phyloP scores from a whole-genome alignment of 2,113 vertebrate species.

The Hippocampus guttulatus region DNA sequence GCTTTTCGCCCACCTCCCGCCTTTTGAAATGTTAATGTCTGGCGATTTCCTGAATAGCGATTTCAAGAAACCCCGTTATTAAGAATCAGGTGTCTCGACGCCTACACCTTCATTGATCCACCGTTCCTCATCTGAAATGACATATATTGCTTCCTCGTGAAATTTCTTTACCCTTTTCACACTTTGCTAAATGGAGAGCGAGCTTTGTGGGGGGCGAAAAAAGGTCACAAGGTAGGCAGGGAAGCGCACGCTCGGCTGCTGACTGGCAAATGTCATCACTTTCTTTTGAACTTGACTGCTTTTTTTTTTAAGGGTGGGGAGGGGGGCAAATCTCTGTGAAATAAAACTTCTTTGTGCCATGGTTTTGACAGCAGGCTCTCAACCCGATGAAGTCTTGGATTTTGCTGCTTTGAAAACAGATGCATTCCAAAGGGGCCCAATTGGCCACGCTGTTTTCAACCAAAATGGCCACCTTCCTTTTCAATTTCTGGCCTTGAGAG shows the following conservation, averaged over 20 bases:
- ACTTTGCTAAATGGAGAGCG: conserved; percentile 49
- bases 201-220: conserved; percentile 48
- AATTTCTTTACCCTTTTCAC: conserved; percentile 59
- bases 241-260: conserved; percentile 44
- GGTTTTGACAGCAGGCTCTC: not conserved
- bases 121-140: conserved; percentile 71
- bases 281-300: conserved; percentile 49
- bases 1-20: conserved; percentile 55
- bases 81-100: conserved; percentile 65
- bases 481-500: no score
- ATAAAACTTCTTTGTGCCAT: not conserved
- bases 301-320: not conserved
- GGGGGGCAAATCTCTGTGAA: conserved; percentile 10
- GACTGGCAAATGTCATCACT: conserved; percentile 56
- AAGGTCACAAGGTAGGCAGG: conserved; percentile 60
- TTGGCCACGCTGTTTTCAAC: no score
- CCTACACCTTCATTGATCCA: conserved; percentile 59
- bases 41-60: conserved; percentile 68
- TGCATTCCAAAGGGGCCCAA: no score
- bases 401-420: no score
- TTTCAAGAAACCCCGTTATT: conserved; percentile 73
- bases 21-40: conserved; percentile 76
- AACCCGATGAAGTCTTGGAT: no score
- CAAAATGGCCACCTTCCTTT: not conserved
- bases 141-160: conserved; percentile 58